Conservation (phyloP, 2,888 invertebrate genomes). For the Limenitis arthemis region DNA sequence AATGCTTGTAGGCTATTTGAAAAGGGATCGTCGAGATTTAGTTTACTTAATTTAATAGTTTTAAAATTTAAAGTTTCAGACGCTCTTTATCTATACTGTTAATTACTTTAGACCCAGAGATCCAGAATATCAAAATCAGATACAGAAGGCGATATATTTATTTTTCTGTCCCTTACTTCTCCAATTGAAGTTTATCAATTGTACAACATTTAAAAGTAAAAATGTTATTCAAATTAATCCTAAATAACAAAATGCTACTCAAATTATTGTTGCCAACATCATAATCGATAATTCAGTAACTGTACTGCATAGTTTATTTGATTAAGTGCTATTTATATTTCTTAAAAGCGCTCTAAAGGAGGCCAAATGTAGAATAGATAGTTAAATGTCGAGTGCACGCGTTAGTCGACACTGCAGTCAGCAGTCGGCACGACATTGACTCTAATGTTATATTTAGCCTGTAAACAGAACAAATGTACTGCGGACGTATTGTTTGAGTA, state of each 20-base stretch:
- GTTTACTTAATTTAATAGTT: neutral
- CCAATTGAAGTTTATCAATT: too few relatives aligned
- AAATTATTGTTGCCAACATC: too few relatives aligned
- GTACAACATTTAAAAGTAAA: too few relatives aligned
- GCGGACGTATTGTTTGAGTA: slow-evolving; percentile 1
- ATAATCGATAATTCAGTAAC: too few relatives aligned
- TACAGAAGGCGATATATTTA: too few relatives aligned
- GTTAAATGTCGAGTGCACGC: neutral
- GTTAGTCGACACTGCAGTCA: neutral
- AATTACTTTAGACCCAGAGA: too few relatives aligned
- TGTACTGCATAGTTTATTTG: too few relatives aligned
- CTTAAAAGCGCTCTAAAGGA: neutral
- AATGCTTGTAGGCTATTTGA: slow-evolving; percentile 19
- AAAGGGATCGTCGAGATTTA: neutral
- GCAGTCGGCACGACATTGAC: slow-evolving; percentile 6
- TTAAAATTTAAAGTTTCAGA: neutral
- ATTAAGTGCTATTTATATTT: slow-evolving; percentile 3
- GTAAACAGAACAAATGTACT: slow-evolving; percentile 7
- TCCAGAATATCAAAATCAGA: too few relatives aligned
- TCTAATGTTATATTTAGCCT: slow-evolving; percentile 12
- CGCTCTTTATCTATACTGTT: too few relatives aligned
- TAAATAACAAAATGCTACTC: too few relatives aligned
- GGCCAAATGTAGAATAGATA: neutral
- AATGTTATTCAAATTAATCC: too few relatives aligned
- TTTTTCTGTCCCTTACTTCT: too few relatives aligned